Evolutionary conservation across 2,888 invertebrate genomes (phyloP), one percentile per base, ranked within the genome.

Genomic region (Alloscopus bannaensis): DNA sequence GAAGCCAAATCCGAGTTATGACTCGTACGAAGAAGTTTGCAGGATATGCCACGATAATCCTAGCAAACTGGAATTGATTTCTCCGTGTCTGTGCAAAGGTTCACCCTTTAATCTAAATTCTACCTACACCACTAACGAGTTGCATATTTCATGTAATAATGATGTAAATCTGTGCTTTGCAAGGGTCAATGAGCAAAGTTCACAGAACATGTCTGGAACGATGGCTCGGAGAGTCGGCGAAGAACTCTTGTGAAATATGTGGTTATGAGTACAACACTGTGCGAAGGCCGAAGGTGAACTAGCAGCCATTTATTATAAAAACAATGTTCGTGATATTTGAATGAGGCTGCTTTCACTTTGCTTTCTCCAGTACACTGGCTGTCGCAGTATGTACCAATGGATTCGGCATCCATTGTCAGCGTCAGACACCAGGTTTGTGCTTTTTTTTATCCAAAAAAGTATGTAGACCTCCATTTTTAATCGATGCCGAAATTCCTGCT

Each of bases 1-100:
- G 24, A 69, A 40, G 29, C 65, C 65, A n/a, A 57, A 69, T 1
- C 62, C 28, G 8, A 83, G 83, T 42, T 75, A 62, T 42, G 81
- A 83, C 22, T 81, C 81, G 2, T 70, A 81, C 36, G 81, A 81
- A 13, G 81, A 83, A 26, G 78, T 83, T 24, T 83, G 83, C 24
- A 18, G 83, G n/a, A 83, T 86, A 62, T 86, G 86, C 57, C 86
- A 86, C 70, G 86, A 86, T 83, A 84, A 85, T 40, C 82, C 84
- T 0, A 83, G 79, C 29, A 78, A 81, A 70, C 70, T 83, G 77
- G 72, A 82, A 26, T 52, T 86, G 8, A 80, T 85, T 20, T 81
- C 82, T 2, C 86, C 86, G 0, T 86, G 86, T 70, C 50, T 84
- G 13, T 86, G 86, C 75, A 86, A 85, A 83, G 86, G 86, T 84